Evolutionary conservation across 2,797 vertebrate genomes (phyloP), one percentile per base, ranked within the genome.

Genomic region (Acridotheres tristis): DNA sequence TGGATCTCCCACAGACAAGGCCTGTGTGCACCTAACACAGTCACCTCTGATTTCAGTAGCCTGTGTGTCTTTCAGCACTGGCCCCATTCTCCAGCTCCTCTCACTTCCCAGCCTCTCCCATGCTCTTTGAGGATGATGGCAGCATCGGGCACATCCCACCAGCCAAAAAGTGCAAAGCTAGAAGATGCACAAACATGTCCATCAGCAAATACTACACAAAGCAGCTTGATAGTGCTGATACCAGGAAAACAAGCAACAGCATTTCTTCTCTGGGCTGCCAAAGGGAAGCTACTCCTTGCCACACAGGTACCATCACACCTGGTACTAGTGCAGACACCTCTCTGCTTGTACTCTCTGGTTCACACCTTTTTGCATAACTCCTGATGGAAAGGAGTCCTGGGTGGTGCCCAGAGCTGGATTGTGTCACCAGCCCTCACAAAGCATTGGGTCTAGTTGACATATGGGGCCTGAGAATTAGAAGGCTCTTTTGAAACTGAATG

Each of bases 381-480:
- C 42, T 58, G 69, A 11, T 2, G 6, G 50, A 54, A 74, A 1
- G 42, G 32, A 17, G 16, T 75, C 17, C 67, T 65, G 21, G 18
- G 7, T 80, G 42, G 12, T 69, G 32, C 19, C 15, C 38, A 47
- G 82, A 36, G 50, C 69, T 63, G 43, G 48, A 19, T 8, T 84
- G 47, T 87, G 58, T 42, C 61, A 75, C 51, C 58, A 72, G 30
- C 23, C 51, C 40, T 66, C 51, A 38, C 1, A 4, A 73, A 85
- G 18, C 36, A 25, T 43, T 1, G 0, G 13, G 9, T 75, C 43
- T 61, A 11, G 20, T 21, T 79, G 38, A 20, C 3, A 2, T 4
- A 1, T 0, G 10, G 30, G 36, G 29, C 32, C 48, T 89, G 80
- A 71, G 48, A 61, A 62, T 76, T 53, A 54, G 61, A 65, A 50